phyloP scores from a whole-genome alignment of 2,888 invertebrate genomes.

The Athalia circularis region DNA sequence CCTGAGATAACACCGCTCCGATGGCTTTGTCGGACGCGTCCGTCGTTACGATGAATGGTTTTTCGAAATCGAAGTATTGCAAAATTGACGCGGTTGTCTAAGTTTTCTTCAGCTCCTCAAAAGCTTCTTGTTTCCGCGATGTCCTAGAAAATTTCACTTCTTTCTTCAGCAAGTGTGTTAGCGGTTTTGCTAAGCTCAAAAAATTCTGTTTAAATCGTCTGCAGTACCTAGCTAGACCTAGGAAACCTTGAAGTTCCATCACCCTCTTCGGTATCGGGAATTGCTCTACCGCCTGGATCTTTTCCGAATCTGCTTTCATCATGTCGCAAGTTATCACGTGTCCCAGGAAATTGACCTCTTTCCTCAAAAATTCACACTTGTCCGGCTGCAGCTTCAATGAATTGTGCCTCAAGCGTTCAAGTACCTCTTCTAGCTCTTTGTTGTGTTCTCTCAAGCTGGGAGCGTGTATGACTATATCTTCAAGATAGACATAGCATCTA shows the following conservation, averaged over 20 bases:
- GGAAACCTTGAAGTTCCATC: slow-evolving; percentile 48
- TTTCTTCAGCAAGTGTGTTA: slow-evolving; percentile 44
- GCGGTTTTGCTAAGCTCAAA: slow-evolving; percentile 45
- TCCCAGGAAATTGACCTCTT: slow-evolving; percentile 47
- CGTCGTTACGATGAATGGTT: slow-evolving; percentile 52
- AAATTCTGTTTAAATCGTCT: slow-evolving; percentile 48
- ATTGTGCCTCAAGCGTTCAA: neutral
- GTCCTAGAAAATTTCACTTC: slow-evolving; percentile 47
- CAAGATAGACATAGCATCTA: slow-evolving; percentile 54
- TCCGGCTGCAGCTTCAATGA: slow-evolving; percentile 28
- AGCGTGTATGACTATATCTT: slow-evolving; percentile 48
- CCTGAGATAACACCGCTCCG: slow-evolving; percentile 58
- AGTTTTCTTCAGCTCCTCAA: slow-evolving; percentile 45
- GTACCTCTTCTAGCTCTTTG: slow-evolving; percentile 34
- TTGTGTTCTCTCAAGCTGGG: slow-evolving; percentile 32
- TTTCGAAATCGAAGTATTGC: slow-evolving; percentile 59
- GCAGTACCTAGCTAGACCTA: slow-evolving; percentile 49
- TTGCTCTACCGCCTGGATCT: slow-evolving; percentile 46
- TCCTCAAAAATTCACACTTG: too few relatives aligned
- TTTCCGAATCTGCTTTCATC: slow-evolving; percentile 46
- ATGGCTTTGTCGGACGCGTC: slow-evolving; percentile 53
- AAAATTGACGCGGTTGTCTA: slow-evolving; percentile 51
- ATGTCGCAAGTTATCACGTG: slow-evolving; percentile 46
- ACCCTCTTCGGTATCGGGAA: slow-evolving; percentile 45
- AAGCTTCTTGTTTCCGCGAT: slow-evolving; percentile 29